Conservation (phyloP, 2,888 invertebrate genomes). For the Dryococelus australis region DNA sequence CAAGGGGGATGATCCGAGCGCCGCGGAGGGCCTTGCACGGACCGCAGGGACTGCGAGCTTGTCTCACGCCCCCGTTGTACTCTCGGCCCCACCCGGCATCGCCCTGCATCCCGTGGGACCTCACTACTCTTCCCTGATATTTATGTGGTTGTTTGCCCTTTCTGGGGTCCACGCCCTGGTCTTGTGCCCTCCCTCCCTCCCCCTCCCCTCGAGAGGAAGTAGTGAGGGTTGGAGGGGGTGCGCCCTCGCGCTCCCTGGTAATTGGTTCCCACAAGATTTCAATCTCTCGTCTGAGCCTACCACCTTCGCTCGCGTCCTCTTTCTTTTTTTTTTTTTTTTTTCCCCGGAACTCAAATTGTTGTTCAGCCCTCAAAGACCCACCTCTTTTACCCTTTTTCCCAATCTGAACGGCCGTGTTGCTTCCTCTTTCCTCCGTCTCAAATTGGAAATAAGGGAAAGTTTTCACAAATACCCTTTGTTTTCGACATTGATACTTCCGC, state of each 20-base stretch:
- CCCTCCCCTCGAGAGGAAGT: neutral
- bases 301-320: neutral
- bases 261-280: constrained; percentile 16
- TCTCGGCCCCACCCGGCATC: neutral
- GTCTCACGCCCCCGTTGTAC: neutral
- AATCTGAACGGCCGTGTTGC: neutral
- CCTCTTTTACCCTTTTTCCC: neutral
- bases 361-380: neutral
- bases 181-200: neutral
- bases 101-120: neutral
- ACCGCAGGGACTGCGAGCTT: no score
- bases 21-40: no score
- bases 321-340: neutral
- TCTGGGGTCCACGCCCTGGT: neutral
- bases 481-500: neutral
- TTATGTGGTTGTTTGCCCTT: constrained; percentile 16
- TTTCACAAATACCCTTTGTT: neutral
- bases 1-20: no score
- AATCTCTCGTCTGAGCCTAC: neutral
- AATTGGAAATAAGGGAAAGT: neutral
- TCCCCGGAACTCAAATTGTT: neutral
- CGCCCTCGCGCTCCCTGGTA: neutral
- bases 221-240: neutral
- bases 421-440: neutral
- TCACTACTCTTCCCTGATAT: constrained; percentile 9